Evolutionary conservation across 2,797 vertebrate genomes (phyloP).

Genomic region (Sebastes miniatus): DNA sequence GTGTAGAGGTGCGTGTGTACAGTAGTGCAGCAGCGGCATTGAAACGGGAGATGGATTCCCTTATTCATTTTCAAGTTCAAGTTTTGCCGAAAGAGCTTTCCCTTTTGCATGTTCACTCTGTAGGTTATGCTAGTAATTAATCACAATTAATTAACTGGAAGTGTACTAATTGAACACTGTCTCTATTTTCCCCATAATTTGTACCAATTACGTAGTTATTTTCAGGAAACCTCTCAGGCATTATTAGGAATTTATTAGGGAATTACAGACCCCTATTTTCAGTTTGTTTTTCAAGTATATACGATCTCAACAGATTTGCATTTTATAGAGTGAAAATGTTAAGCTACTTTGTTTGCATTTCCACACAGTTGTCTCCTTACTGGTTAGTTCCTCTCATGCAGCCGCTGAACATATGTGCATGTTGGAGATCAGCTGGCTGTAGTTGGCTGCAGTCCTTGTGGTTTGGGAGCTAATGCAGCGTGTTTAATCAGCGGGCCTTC

Average conservation of each 20-base stretch:
- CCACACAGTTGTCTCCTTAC: not conserved
- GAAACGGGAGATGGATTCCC: not conserved
- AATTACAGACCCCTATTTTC: not conserved
- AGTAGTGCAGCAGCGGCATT: too few relatives aligned
- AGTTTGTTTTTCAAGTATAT: not conserved
- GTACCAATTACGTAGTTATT: not conserved
- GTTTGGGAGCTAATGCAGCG: not conserved
- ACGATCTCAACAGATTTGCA: not conserved
- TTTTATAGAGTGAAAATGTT: not conserved
- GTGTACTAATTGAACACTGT: not conserved
- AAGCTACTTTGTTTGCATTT: not conserved
- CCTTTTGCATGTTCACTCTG: not conserved
- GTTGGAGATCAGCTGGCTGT: constrained; percentile 9
- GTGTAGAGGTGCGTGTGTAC: too few relatives aligned
- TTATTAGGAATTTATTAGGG: not conserved
- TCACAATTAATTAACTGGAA: not conserved
- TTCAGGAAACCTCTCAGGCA: not conserved
- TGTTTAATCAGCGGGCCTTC: constrained; percentile 2
- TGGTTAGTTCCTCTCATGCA: not conserved
- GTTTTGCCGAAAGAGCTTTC: not conserved
- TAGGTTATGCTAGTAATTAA: not conserved
- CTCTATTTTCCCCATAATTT: not conserved
- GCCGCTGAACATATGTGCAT: not conserved
- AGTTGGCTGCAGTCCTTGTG: not conserved
- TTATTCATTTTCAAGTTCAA: not conserved